phyloP scores from a whole-genome alignment of 2,113 vertebrate genomes.

The Helogale parvula region DNA sequence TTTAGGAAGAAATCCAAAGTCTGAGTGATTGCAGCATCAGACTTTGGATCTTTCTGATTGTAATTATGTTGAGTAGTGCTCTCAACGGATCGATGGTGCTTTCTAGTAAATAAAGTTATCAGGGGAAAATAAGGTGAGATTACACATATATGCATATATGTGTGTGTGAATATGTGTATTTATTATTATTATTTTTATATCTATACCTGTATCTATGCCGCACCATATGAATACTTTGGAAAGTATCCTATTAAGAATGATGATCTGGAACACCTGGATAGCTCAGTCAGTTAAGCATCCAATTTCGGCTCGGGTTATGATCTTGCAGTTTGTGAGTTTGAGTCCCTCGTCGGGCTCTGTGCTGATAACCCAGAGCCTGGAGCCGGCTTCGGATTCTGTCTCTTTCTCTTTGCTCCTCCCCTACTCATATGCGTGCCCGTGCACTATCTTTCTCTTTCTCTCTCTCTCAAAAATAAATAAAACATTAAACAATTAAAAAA shows the following conservation, averaged over 20 bases:
- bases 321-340: too few species aligned
- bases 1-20: constrained; percentile 70
- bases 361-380: too few species aligned
- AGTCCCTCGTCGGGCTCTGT: too few species aligned
- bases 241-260: constrained; percentile 50
- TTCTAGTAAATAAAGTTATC: constrained; percentile 42
- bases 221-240: neutral
- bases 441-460: too few species aligned
- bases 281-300: too few species aligned
- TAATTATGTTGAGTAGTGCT: neutral
- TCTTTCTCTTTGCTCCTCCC: too few species aligned
- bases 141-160: neutral
- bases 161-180: neutral
- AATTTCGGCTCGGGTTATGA: too few species aligned
- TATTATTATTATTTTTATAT: neutral
- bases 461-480: too few species aligned
- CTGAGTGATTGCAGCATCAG: constrained; percentile 65
- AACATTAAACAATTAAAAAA: too few species aligned
- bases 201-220: neutral
- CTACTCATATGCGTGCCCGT: too few species aligned
- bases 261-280: neutral
- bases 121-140: neutral
- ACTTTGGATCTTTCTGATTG: constrained; percentile 62
- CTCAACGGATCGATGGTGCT: neutral
- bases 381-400: too few species aligned